phyloP scores from a whole-genome alignment of 2,113 vertebrate genomes.

The Myotis lucifugus region DNA sequence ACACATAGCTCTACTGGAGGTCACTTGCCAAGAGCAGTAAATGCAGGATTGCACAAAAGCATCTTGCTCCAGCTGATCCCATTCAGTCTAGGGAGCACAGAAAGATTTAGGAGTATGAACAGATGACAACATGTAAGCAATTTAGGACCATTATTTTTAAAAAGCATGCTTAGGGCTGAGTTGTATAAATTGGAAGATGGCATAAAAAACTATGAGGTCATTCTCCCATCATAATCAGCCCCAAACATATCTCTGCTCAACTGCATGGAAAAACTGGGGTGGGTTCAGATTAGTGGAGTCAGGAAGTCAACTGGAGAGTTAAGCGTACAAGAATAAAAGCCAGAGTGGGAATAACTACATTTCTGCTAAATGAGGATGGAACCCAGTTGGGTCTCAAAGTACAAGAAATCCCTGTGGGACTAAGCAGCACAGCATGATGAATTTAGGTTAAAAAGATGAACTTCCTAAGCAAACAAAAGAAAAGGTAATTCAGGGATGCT shows the following conservation, averaged over 20 bases:
- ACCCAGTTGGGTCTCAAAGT: not conserved
- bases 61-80: not conserved
- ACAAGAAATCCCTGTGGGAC: not conserved
- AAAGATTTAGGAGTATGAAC: conserved; percentile 23
- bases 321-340: not conserved
- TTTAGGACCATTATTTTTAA: conserved; percentile 30
- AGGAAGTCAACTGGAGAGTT: not conserved
- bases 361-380: not conserved
- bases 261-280: not conserved
- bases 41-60: conserved; percentile 19
- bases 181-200: conserved; percentile 18
- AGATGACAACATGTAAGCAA: conserved; percentile 45
- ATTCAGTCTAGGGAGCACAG: not conserved
- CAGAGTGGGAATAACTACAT: not conserved
- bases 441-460: not conserved
- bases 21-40: not conserved
- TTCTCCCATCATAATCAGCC: not conserved
- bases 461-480: not conserved
- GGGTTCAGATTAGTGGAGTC: not conserved
- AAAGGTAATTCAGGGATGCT: not conserved
- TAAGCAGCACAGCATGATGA: not conserved
- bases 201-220: conserved; percentile 53
- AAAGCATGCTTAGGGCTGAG: conserved; percentile 19
- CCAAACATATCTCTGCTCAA: not conserved
- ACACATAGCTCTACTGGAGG: conserved; percentile 32